These are phyloP conservation scores for Ploceus nigricollis DNA, from an alignment of 2,113 vertebrate genomes.

Conservation along the genomic window DNA sequence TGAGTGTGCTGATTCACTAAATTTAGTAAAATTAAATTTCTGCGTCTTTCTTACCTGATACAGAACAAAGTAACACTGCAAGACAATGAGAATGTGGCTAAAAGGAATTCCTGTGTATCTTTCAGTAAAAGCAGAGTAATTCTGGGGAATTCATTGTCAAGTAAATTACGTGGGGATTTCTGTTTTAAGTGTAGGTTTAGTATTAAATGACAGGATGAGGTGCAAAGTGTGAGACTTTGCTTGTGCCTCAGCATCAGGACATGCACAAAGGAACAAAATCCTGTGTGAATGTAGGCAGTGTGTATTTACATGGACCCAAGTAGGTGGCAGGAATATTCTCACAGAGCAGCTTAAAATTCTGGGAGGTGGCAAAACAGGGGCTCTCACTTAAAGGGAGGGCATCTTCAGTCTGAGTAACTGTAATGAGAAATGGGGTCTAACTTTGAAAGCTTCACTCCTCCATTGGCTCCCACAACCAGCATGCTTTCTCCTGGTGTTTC, in stretches of 20 bases:
- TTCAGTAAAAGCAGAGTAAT: not conserved
- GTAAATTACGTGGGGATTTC: not conserved
- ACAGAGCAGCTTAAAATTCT: too few relatives aligned
- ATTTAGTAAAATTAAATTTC: not conserved
- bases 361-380: not conserved
- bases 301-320: not conserved
- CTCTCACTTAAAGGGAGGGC: not conserved
- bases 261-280: not conserved
- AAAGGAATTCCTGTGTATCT: not conserved
- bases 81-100: not conserved
- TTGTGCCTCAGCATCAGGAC: not conserved
- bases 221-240: not conserved
- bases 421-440: not conserved
- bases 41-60: not conserved
- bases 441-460: not conserved
- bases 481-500: not conserved
- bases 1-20: slow-evolving; percentile 48
- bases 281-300: too few relatives aligned
- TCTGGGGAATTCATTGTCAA: not conserved
- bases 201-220: not conserved
- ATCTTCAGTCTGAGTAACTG: not conserved
- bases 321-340: not conserved
- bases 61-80: not conserved
- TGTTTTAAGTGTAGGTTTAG: not conserved
- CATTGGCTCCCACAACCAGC: not conserved